These are phyloP conservation scores for Antigone vipio DNA, from an alignment of 2,113 vertebrate genomes.

Conservation along the genomic window DNA sequence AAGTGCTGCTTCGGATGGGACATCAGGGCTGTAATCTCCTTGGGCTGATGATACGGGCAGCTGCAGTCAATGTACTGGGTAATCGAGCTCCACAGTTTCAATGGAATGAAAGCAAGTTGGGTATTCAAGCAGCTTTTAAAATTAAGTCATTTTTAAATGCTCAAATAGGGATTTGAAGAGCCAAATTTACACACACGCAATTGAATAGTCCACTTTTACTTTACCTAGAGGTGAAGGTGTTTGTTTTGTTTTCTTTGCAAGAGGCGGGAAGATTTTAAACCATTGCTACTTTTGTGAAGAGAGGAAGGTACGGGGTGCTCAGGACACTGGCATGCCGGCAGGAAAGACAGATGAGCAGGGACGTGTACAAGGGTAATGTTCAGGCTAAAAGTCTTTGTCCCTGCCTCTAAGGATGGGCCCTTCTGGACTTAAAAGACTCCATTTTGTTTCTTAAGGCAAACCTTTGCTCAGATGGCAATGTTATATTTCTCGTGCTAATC, in stretches of 20 bases:
- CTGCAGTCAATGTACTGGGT: not conserved
- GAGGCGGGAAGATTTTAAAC: not conserved
- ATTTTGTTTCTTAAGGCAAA: not conserved
- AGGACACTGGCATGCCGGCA: accelerated
- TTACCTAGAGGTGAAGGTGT: not conserved
- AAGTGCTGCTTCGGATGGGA: not conserved
- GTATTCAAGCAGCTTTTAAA: not conserved
- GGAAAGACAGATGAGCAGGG: not conserved
- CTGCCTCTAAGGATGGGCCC: not conserved
- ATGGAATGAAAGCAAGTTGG: not conserved
- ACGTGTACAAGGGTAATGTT: not conserved
- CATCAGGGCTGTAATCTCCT: not conserved
- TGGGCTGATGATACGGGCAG: not conserved
- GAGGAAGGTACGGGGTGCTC: not conserved
- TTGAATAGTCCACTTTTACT: not conserved
- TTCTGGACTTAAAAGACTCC: not conserved
- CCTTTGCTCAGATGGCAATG: not conserved
- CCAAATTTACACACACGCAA: not conserved
- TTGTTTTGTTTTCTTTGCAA: not conserved
- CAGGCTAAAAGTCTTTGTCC: not conserved
- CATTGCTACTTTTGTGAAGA: not conserved
- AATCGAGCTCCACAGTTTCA: not conserved
- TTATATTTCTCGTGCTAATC: not conserved
- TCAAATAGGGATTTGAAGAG: not conserved
- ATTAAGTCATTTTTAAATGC: not conserved